Evolutionary conservation across 2,113 vertebrate genomes (phyloP).

Genomic region (Hystrix cristata): DNA sequence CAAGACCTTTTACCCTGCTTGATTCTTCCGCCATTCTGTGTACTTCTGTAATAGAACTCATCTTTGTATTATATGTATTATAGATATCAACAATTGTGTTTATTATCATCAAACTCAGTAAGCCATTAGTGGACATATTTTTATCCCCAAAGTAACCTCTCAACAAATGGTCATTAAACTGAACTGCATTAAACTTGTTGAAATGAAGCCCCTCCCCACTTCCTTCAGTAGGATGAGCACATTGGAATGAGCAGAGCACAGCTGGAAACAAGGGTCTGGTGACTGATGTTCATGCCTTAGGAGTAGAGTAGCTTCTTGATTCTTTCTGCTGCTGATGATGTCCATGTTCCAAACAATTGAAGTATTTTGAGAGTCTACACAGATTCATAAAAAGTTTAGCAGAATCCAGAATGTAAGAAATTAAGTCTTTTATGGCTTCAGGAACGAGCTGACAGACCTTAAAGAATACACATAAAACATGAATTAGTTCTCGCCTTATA

Average conservation of each 20-base stretch:
- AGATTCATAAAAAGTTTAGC: background rate
- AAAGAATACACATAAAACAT: background rate
- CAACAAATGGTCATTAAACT: background rate
- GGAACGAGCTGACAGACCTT: background rate
- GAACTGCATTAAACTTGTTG: background rate
- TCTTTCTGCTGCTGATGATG: background rate
- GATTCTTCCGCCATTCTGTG: background rate
- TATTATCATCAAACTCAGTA: background rate
- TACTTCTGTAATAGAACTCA: background rate
- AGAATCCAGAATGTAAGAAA: constrained; percentile 1
- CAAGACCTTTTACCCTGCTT: background rate
- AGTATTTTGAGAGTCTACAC: constrained; percentile 13
- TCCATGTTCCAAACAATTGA: background rate
- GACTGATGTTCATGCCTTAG: background rate
- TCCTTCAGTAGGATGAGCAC: background rate
- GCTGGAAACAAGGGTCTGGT: background rate
- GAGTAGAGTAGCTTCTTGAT: background rate
- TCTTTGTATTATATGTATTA: background rate
- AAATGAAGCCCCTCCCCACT: background rate
- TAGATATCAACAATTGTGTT: background rate
- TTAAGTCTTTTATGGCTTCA: background rate
- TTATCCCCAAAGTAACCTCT: background rate
- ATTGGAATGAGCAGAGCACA: background rate
- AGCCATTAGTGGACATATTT: background rate
- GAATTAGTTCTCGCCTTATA: background rate